Evolutionary conservation across 1,140 invertebrate species (phyloP), one percentile per base, ranked within the genome.

Genomic region (Eriocheir sinensis): DNA sequence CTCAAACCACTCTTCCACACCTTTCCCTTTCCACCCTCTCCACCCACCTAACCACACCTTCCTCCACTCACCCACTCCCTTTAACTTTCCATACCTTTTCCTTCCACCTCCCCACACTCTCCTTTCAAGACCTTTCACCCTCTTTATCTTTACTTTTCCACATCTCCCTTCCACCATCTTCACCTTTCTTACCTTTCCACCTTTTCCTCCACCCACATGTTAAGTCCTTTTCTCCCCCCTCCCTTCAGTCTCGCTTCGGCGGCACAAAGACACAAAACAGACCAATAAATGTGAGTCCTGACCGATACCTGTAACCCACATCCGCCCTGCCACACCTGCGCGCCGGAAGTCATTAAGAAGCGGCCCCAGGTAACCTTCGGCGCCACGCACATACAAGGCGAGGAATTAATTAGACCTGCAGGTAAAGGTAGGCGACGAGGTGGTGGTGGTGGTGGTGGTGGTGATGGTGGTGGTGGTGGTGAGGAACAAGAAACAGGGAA

Each of bases 391-490:
- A 72, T n/a, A 21, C 60, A 72, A n/a, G 60, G 60, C n/a, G 27
- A 72, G 60, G 17, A 72, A 72, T 72, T 72, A 72, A 72, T 72
- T 72, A 6, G 21, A 21, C 60, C 15, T 21, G 60, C 60, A 12
- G 1, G 60, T 72, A 72, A 72, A 21, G 48, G 12, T 3, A 53
- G 21, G 60, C 21, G 60, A 72, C 60, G 60, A 72, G 60, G 60
- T 72, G 60, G 27, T 72, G 60, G 60, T n/a, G 60, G 60, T 72
- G 60, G 60, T 72, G 60, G 60, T 72, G 60, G 60, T 72, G 53
- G 53, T 60, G 53, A 21, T 60, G 60, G 60, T 72, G 60, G 60
- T 72, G 27, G 60, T 72, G 27, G 8, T 2, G 9, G n/a, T 27
- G 60, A 12, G 27, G 60, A 72, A 72, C 12, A 53, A 21, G n/a